Evolutionary conservation across 2,888 invertebrate genomes (phyloP).

Genomic region (Euplagia quadripunctaria): DNA sequence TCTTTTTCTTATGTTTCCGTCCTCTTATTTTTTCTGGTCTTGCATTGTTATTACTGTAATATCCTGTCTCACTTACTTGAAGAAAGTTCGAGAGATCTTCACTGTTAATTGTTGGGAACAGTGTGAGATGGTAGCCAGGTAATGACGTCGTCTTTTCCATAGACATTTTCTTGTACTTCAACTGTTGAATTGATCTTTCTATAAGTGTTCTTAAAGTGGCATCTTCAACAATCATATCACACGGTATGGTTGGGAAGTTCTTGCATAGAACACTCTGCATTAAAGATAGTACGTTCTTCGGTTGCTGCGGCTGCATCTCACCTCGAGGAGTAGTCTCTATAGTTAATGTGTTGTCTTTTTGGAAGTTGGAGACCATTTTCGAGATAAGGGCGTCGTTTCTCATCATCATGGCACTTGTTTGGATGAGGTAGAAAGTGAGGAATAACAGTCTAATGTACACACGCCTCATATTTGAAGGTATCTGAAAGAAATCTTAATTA

Average conservation of each 20-base stretch:
- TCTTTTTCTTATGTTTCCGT: conserved; percentile 32
- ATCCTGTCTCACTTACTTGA: conserved; percentile 59
- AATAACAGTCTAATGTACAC: conserved; percentile 31
- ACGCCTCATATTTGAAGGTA: conserved; percentile 25
- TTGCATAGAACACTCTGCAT: conserved; percentile 79
- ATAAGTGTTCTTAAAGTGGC: conserved; percentile 68
- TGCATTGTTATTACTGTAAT: conserved; percentile 39
- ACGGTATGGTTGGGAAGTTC: conserved; percentile 78
- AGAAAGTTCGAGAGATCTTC: conserved; percentile 73
- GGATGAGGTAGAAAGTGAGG: conserved; percentile 36
- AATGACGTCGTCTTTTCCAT: conserved; percentile 62
- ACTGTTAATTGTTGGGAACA: conserved; percentile 71
- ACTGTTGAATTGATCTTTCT: conserved; percentile 74
- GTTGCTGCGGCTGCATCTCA: conserved; percentile 6
- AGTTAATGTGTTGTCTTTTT: conserved; percentile 60
- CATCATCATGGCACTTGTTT: conserved; percentile 64
- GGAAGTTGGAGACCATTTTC: conserved; percentile 79
- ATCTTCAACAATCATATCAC: conserved; percentile 72
- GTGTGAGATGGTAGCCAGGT: conserved; percentile 58
- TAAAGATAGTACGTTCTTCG: conserved; percentile 57
- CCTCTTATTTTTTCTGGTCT: conserved; percentile 23
- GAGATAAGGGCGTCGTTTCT: conserved; percentile 78
- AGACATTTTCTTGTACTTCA: conserved; percentile 67
- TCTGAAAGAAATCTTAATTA: conserved; percentile 29
- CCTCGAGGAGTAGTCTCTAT: conserved; percentile 17